Evolutionary conservation across 2,113 vertebrate genomes (phyloP).

Genomic region (Epinephelus fuscoguttatus): DNA sequence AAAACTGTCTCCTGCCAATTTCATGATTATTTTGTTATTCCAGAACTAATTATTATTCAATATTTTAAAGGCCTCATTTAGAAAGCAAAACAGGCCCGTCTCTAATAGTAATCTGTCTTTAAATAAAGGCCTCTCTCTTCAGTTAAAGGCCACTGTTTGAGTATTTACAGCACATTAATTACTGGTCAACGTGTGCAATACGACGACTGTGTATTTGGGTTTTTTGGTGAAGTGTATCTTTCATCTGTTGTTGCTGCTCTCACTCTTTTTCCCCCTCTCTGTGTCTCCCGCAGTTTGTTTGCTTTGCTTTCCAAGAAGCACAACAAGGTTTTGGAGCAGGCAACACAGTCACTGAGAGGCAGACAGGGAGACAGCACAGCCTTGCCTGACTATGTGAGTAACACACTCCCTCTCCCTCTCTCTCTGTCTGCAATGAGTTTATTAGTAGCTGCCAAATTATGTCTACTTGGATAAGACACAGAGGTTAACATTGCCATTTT

Average conservation of each 20-base stretch:
- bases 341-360: constrained; percentile 93
- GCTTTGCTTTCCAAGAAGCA: constrained; percentile 98
- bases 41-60: constrained; percentile 31
- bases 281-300: constrained; percentile 89
- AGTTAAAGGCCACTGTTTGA: constrained; percentile 11
- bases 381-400: constrained; percentile 98
- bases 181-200: not conserved
- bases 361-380: constrained; percentile 86
- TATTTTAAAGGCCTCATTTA: constrained; percentile 49
- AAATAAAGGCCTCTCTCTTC: constrained; percentile 22
- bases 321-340: constrained; percentile 99
- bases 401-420: constrained; percentile 2
- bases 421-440: constrained; percentile 22
- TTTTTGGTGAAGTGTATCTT: constrained; percentile 23
- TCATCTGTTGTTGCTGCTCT: constrained; percentile 27
- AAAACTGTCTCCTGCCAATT: constrained; percentile 13
- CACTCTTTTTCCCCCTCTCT: constrained; percentile 17
- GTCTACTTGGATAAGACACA: constrained; percentile 35
- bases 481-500: not conserved
- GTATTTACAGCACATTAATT: constrained; percentile 18
- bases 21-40: constrained; percentile 31
- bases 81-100: constrained; percentile 18
- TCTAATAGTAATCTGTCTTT: constrained; percentile 23
- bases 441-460: constrained; percentile 42
- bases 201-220: constrained; percentile 8